Evolutionary conservation across 2,888 invertebrate species (phyloP).

Genomic region (Blastobasis lacticolella): DNA sequence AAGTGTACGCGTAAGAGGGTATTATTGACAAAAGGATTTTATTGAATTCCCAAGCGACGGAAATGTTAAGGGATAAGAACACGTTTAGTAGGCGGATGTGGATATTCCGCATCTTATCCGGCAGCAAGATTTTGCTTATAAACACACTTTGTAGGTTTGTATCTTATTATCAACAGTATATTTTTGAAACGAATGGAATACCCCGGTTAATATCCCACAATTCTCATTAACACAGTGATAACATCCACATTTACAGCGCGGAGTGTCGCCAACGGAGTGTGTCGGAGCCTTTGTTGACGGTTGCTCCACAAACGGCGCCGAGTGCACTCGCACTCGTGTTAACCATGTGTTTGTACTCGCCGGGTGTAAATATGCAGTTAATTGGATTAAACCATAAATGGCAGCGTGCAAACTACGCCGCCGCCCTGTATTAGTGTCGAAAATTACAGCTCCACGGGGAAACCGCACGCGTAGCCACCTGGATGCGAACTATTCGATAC

Average conservation of each 20-base stretch:
- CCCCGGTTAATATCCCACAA: too few relatives aligned
- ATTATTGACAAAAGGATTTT: constrained; percentile 33
- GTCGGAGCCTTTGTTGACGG: too few relatives aligned
- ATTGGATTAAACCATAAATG: constrained; percentile 40
- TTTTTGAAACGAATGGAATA: too few relatives aligned
- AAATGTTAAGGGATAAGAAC: constrained; percentile 14
- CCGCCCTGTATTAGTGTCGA: constrained; percentile 29
- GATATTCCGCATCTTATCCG: too few relatives aligned
- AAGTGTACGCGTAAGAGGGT: constrained; percentile 20
- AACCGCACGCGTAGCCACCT: too few relatives aligned
- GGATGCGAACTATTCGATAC: too few relatives aligned
- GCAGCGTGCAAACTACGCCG: constrained; percentile 16
- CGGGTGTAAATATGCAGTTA: constrained; percentile 34
- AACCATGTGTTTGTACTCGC: constrained; percentile 15
- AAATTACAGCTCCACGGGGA: constrained; percentile 17
- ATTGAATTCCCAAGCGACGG: constrained; percentile 28
- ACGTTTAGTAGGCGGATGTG: neutral
- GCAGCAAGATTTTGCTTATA: too few relatives aligned
- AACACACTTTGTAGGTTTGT: too few relatives aligned
- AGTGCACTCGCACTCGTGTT: constrained; percentile 8
- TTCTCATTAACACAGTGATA: too few relatives aligned
- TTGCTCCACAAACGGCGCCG: neutral
- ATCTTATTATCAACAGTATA: too few relatives aligned
- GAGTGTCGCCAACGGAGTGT: too few relatives aligned
- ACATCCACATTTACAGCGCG: too few relatives aligned